Conservation (phyloP, 2,113 vertebrate species). For the Gambusia affinis region DNA sequence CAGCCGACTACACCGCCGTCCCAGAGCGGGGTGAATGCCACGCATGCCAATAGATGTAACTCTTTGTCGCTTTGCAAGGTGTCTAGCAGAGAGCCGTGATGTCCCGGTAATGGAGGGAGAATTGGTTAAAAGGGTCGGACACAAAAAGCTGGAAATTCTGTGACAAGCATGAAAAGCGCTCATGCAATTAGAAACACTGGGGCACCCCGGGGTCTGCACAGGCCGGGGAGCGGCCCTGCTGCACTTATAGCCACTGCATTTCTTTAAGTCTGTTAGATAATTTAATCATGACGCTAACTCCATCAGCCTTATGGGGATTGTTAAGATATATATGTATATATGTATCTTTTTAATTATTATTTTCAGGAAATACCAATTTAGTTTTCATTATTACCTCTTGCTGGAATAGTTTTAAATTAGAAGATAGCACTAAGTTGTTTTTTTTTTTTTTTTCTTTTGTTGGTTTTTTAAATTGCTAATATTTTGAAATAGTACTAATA, state of each 20-base stretch:
- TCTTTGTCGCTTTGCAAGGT: conserved; percentile 86
- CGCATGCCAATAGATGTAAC: conserved; percentile 86
- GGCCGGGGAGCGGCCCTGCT: conserved; percentile 44
- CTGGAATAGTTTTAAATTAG: neutral
- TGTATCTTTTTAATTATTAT: neutral
- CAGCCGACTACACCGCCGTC: conserved; percentile 82
- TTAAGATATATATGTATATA: neutral
- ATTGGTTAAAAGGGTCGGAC: conserved; percentile 82
- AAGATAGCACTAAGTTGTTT: neutral
- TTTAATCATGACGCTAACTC: conserved; percentile 37
- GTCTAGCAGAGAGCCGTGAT: conserved; percentile 87
- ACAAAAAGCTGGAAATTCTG: conserved; percentile 85
- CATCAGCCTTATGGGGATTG: conserved; percentile 3
- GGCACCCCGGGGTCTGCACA: conserved; percentile 54
- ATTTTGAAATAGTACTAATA: neutral
- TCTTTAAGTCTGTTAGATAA: conserved; percentile 40
- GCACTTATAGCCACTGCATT: conserved; percentile 19
- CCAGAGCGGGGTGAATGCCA: conserved; percentile 84
- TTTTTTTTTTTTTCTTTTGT: neutral
- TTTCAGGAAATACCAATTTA: too few relatives aligned
- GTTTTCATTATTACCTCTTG: neutral
- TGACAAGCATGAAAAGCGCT: conserved; percentile 88
- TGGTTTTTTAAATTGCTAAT: neutral
- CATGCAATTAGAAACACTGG: conserved; percentile 73
- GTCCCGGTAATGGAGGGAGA: conserved; percentile 84